phyloP scores from a whole-genome alignment of 2,113 vertebrate species.

The Saguinus midas region DNA sequence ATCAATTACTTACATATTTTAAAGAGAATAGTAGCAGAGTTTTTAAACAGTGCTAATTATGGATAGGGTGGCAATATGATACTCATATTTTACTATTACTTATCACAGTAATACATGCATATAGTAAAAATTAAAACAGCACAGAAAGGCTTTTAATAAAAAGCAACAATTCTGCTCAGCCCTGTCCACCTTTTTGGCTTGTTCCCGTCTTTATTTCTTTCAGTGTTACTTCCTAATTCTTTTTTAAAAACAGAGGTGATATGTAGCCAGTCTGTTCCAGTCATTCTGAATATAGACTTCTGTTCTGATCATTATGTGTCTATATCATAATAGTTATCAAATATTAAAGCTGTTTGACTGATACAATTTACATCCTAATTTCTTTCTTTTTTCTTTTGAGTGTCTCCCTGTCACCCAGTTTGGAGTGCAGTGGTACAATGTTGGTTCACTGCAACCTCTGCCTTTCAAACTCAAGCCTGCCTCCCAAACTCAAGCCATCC shows the following conservation, averaged over 20 bases:
- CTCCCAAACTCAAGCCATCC: too few relatives aligned
- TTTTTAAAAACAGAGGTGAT: not conserved
- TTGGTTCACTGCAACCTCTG: too few relatives aligned
- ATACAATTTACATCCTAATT: not conserved
- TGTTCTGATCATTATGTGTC: not conserved
- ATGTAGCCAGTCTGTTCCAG: not conserved
- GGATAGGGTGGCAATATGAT: not conserved
- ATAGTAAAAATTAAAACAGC: conserved; percentile 6
- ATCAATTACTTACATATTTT: not conserved
- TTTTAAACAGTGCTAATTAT: conserved; percentile 33
- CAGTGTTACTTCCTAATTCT: not conserved
- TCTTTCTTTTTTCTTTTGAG: not conserved
- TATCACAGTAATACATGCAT: not conserved
- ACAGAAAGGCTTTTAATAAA: conserved; percentile 7
- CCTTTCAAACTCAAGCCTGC: too few relatives aligned
- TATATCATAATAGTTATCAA: not conserved
- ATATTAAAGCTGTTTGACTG: not conserved
- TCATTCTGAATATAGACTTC: not conserved
- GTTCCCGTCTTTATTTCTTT: not conserved
- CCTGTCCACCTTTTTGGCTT: not conserved
- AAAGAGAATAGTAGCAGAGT: not conserved
- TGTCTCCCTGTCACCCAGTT: too few relatives aligned
- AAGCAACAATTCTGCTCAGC: not conserved
- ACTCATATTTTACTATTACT: not conserved
- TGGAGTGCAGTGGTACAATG: too few relatives aligned